phyloP scores from a whole-genome alignment of 2,888 invertebrate species.

The Meliscaeva auricollis region DNA sequence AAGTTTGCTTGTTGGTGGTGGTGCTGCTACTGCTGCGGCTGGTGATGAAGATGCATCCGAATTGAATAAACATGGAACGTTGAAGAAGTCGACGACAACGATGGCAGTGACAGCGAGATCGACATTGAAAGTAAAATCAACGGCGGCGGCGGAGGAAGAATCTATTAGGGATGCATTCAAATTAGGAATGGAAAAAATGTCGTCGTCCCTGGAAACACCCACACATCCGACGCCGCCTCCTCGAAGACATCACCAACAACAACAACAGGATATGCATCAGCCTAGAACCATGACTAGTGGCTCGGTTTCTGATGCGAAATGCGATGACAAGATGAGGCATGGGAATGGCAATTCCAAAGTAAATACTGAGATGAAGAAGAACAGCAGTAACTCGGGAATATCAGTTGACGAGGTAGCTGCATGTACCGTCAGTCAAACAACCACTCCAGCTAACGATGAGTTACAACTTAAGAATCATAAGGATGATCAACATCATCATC shows the following conservation, averaged over 20 bases:
- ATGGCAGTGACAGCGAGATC: neutral
- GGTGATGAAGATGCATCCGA: slow-evolving; percentile 60
- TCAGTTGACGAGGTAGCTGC: slow-evolving; percentile 61
- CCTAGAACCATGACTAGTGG: slow-evolving; percentile 38
- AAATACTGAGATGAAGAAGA: slow-evolving; percentile 64
- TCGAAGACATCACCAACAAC: slow-evolving; percentile 77
- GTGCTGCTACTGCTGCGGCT: slow-evolving; percentile 32
- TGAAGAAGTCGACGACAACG: slow-evolving; percentile 15
- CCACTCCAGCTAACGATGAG: slow-evolving; percentile 77
- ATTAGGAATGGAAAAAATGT: slow-evolving; percentile 78
- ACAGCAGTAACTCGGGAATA: slow-evolving; percentile 55
- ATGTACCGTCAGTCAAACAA: slow-evolving; percentile 68
- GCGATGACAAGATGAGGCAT: slow-evolving; percentile 53
- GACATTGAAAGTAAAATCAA: neutral
- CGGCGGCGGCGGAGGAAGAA: slow-evolving; percentile 54
- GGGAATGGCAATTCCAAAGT: slow-evolving; percentile 61
- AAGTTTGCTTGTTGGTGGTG: slow-evolving; percentile 54
- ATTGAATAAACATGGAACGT: slow-evolving; percentile 78
- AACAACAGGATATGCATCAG: slow-evolving; percentile 51
- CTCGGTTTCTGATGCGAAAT: slow-evolving; percentile 66
- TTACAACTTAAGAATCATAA: slow-evolving; percentile 71
- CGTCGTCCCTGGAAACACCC: slow-evolving; percentile 56
- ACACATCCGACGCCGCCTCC: slow-evolving; percentile 78
- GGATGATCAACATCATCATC: slow-evolving; percentile 72
- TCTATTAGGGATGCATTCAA: slow-evolving; percentile 79